phyloP scores from a whole-genome alignment of 2,113 vertebrate genomes.

The Chaetorhynchus papuensis region DNA sequence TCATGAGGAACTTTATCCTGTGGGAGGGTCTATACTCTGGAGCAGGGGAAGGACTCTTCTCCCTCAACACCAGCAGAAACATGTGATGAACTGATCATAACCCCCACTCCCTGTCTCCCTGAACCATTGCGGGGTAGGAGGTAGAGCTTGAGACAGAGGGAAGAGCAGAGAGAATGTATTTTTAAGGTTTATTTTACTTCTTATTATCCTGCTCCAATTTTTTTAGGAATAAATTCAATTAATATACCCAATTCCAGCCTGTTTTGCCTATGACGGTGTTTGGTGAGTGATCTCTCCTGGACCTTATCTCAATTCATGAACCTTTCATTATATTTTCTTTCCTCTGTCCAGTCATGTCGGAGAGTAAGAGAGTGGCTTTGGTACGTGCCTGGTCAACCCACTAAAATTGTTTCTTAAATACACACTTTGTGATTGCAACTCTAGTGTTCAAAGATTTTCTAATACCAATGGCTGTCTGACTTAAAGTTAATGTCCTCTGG shows the following conservation, averaged over 20 bases:
- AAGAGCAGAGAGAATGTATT: not conserved
- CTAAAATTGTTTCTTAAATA: not conserved
- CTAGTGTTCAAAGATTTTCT: not conserved
- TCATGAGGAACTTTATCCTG: too few relatives aligned
- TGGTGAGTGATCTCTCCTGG: not conserved
- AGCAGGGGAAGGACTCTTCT: not conserved
- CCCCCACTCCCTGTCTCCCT: not conserved
- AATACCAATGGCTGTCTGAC: not conserved
- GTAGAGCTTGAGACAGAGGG: not conserved
- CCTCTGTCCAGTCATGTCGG: not conserved
- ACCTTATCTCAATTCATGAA: not conserved
- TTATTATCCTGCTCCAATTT: not conserved
- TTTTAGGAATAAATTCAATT: not conserved
- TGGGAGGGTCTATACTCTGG: not conserved
- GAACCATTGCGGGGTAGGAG: not conserved
- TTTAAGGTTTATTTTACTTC: not conserved
- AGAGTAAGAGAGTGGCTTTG: not conserved
- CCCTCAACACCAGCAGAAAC: not conserved
- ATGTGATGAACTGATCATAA: not conserved
- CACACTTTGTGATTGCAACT: not conserved
- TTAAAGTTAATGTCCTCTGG: not conserved
- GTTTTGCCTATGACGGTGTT: not conserved
- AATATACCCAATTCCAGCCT: not conserved
- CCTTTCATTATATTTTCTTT: not conserved
- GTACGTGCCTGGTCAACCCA: not conserved